A percentile compares a stretch with the other conserved stretches of the same genome.
phyloP scores from a whole-genome alignment of 2,113 vertebrate genomes.

The Etia nguti region DNA sequence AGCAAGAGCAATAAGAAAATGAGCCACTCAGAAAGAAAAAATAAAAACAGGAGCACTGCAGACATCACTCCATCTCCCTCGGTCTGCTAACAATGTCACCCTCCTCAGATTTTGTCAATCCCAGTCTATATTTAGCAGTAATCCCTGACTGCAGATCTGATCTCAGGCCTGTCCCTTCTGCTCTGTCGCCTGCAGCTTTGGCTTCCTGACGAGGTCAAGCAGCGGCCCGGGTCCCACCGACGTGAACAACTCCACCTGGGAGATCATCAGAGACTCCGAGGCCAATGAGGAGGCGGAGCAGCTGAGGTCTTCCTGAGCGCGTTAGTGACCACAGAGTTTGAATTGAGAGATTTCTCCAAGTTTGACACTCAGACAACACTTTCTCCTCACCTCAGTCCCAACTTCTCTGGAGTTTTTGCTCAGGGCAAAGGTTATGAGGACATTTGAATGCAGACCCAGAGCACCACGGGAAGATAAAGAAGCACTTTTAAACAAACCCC shows the following conservation, averaged over 20 bases:
- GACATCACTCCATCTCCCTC: neutral
- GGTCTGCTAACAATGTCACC: neutral
- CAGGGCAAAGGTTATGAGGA: neutral
- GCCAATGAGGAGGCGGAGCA: conserved; percentile 20
- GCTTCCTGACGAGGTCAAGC: conserved; percentile 78
- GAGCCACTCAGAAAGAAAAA: neutral
- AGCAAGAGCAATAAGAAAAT: neutral
- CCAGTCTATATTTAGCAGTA: conserved; percentile 56
- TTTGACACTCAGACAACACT: neutral
- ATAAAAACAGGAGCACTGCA: neutral
- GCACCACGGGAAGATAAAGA: neutral
- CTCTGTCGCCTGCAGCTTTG: conserved; percentile 76
- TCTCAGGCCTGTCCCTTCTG: conserved; percentile 21
- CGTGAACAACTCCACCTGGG: conserved; percentile 72
- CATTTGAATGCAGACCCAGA: neutral
- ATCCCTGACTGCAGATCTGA: conserved; percentile 43
- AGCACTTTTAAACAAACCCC: neutral
- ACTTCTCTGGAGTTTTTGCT: neutral
- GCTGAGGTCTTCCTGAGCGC: conserved; percentile 12
- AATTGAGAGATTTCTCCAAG: neutral
- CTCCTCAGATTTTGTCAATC: neutral
- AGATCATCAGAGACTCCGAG: conserved; percentile 73
- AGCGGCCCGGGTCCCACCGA: conserved; percentile 55
- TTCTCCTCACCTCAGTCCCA: neutral
- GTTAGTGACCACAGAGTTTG: neutral